Evolutionary conservation across 1,140 invertebrate species (phyloP), one percentile per base, ranked within the genome.

Genomic region (Platyura marginata): DNA sequence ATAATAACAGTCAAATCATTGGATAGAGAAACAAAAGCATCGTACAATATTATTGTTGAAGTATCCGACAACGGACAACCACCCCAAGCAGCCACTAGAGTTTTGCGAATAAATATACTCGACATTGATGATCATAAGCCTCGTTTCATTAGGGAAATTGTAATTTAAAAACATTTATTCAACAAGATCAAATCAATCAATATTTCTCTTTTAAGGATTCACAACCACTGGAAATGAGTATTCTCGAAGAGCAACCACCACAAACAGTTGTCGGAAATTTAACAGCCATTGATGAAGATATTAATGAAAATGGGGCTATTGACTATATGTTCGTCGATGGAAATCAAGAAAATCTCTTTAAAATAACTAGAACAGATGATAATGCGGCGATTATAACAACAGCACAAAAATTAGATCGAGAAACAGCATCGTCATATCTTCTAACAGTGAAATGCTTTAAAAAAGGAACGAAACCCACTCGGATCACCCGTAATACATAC

Each of bases 81-180:
- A 2, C 76, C 79, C 9, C 82, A 87, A 50, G 77, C 80, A 44
- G 70, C 75, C 1, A 78, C 79, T 0, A 62, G 77, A 39, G 69
- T 84, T 1, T 63, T 84, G 0, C 70, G 72, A 41, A 71, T 87
- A 0, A 67, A 67, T 13, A 69, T 88, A 1, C 66, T 72, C 2
- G 83, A 88, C 49, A 71, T 84, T 10, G 81, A 89, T 48, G 83
- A 89, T 52, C 80, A 86, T 49, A 72, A 76, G 41, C 83, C 84
- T 0, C 65, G 72, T 39, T 86, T 88, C 46, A 69, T 67, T 6
- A 67, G 81, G 47, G 73, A 68, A 36, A 52, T 75, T 41, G 81
- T 83, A 51, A 75, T 69, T 56, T 40, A 22, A 5, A 20, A 11
- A 38, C 16, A 18, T 40, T 22, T 6, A 10, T 36, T 36, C 34